Evolutionary conservation across 2,113 vertebrate genomes (phyloP).

Genomic region (Polypterus bichir): DNA sequence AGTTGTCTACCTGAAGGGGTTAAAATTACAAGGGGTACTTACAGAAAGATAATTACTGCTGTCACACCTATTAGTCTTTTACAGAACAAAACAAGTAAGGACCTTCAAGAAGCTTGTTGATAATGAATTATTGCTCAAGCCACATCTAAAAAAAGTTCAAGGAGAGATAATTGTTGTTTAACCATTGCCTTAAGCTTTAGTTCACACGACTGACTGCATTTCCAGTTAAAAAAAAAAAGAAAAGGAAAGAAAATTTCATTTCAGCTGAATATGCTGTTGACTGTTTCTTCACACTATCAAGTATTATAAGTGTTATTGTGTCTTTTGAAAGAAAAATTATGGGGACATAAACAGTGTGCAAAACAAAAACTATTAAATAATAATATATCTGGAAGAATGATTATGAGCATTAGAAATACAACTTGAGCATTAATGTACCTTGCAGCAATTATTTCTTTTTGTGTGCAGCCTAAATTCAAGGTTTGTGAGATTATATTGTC

Average conservation of each 20-base stretch:
- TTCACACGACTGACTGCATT: slow-evolving; percentile 3
- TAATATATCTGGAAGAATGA: too few relatives aligned
- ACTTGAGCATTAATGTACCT: too few relatives aligned
- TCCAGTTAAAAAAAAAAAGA: background rate
- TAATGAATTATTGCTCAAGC: slow-evolving; percentile 6
- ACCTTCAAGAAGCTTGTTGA: slow-evolving; percentile 19
- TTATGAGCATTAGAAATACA: too few relatives aligned
- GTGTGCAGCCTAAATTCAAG: too few relatives aligned
- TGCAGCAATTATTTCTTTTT: too few relatives aligned
- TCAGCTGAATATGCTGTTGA: slow-evolving; percentile 7
- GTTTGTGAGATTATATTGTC: too few relatives aligned
- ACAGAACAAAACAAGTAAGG: slow-evolving; percentile 9
- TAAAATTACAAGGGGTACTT: slow-evolving; percentile 30
- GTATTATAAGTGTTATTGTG: background rate
- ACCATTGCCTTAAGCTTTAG: slow-evolving; percentile 8
- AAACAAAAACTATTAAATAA: too few relatives aligned
- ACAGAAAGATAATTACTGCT: slow-evolving; percentile 34
- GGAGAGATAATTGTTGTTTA: background rate
- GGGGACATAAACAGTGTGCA: too few relatives aligned
- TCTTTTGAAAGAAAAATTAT: too few relatives aligned
- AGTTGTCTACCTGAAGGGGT: slow-evolving; percentile 31
- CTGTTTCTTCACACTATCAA: slow-evolving; percentile 3
- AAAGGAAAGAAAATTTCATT: slow-evolving; percentile 1
- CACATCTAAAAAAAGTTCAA: background rate
- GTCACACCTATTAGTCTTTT: slow-evolving; percentile 38